Conservation (phyloP, 1,140 invertebrate species). For the Lysiphlebus fabarum region DNA sequence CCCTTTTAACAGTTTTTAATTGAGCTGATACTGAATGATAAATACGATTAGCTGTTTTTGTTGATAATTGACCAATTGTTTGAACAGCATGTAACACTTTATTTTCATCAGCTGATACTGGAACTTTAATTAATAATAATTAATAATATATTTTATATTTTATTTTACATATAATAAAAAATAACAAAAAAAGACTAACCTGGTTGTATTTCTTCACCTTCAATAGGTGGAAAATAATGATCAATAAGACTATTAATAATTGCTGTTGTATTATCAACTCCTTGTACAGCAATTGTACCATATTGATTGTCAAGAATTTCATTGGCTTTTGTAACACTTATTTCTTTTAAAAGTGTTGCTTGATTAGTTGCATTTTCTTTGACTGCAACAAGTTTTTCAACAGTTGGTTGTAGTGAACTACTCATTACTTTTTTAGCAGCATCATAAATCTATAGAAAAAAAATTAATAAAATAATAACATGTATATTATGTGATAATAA, state of each 20-base stretch:
- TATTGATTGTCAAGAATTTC: conserved; percentile 68
- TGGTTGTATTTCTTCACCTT: conserved; percentile 53
- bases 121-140: conserved; percentile 37
- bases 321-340: conserved; percentile 69
- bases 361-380: conserved; percentile 63
- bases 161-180: conserved; percentile 1
- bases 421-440: conserved; percentile 66
- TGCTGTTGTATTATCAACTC: conserved; percentile 63
- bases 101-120: conserved; percentile 62
- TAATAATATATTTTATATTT: neutral
- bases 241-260: conserved; percentile 66
- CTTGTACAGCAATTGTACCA: conserved; percentile 63
- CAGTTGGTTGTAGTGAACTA: conserved; percentile 61
- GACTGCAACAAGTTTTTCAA: conserved; percentile 59
- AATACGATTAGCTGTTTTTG: conserved; percentile 69
- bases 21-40: conserved; percentile 67
- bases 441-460: conserved; percentile 61
- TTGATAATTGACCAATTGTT: conserved; percentile 69
- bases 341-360: conserved; percentile 64
- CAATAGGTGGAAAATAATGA: conserved; percentile 65
- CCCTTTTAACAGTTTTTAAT: conserved; percentile 62
- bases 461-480: neutral
- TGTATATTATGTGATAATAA: no score
- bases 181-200: conserved; percentile 42
- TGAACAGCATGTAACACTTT: conserved; percentile 70